Base-by-base conservation (phyloP, 2,888 invertebrate species). In the Macaria notata region DNA sequence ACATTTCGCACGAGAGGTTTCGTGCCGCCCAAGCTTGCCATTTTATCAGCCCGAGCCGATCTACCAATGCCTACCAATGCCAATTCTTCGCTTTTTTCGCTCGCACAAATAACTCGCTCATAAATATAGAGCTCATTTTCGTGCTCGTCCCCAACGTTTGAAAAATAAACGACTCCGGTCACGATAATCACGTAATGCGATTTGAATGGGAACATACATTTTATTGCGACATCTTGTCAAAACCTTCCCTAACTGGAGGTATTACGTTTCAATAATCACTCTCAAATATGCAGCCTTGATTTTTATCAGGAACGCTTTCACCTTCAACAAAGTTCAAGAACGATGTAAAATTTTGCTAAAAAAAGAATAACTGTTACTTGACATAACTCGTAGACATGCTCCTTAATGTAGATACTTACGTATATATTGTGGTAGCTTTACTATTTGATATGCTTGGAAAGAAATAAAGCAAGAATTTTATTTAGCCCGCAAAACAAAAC, bases 111-210 rank as follows among this genome's bases (percentile, higher is more conserved):
- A 80, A 73, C 75, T 66, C 63, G 66, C 70, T 44, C 78, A 72
- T 88, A 87, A 86, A 88, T 82, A 80, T 72, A 71, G 71, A 77
- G 75, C 76, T 78, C 70, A 79, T 83, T 84, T 86, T 81, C 86
- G 84, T 88, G 85, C 84, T 79, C 79, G 80, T 81, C 78, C 78
- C 80, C 71, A 77, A 75, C 71, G 69, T 75, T 74, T 64, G 66
- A 72, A 78, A 83, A 88, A 84, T 79, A 83, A 88, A 87, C 86
- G 75, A 75, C 58, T 78, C 79, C 46, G 68, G 83, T 88, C 90
- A 88, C 88, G 89, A 81, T 68, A 81, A 60, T 65, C 75, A 63
- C 73, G 70, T 85, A 84, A 88, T 84, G 81, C 75, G 78, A 86
- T 71, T 84, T 84, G 78, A 76, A 88, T 84, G 75, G 79, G 73